Evolutionary conservation across 2,797 vertebrate species (phyloP).

Genomic region (Macroramphosus scolopax): DNA sequence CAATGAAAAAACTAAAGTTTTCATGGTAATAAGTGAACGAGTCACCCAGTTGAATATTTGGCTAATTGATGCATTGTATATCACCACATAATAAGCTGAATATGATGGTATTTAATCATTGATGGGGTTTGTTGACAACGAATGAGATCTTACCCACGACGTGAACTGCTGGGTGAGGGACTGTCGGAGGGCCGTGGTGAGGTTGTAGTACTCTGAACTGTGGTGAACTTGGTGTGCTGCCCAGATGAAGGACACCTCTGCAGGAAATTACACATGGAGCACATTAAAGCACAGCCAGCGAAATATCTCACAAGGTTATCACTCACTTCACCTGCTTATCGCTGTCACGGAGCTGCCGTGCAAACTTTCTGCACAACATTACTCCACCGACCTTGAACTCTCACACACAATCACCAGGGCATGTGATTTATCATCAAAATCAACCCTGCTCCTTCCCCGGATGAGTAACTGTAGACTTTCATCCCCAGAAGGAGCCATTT

Average conservation of each 20-base stretch:
- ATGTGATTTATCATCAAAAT: constrained; percentile 46
- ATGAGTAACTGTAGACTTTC: constrained; percentile 45
- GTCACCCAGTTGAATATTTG: too few species aligned
- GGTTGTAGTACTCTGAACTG: constrained; percentile 94
- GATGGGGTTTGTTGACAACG: neutral
- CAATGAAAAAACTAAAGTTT: too few species aligned
- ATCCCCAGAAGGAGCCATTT: constrained; percentile 28
- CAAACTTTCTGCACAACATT: constrained; percentile 1
- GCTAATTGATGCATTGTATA: too few species aligned
- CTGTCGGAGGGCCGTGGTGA: constrained; percentile 90
- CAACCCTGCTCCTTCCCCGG: constrained; percentile 15
- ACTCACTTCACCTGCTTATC: constrained; percentile 5
- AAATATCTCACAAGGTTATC: constrained; percentile 11
- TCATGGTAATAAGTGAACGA: too few species aligned
- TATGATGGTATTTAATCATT: too few species aligned
- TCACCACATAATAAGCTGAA: too few species aligned
- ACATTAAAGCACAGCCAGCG: constrained; percentile 2
- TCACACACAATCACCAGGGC: constrained; percentile 20
- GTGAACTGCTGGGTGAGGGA: constrained; percentile 84
- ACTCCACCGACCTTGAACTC: constrained; percentile 6
- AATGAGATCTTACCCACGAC: constrained; percentile 84
- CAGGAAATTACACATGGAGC: constrained; percentile 26
- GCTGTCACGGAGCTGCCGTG: constrained; percentile 8
- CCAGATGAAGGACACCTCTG: constrained; percentile 95
- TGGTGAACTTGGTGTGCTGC: constrained; percentile 92